Evolutionary conservation across 2,797 vertebrate species (phyloP).

Genomic region (Premnoplex brunnescens): DNA sequence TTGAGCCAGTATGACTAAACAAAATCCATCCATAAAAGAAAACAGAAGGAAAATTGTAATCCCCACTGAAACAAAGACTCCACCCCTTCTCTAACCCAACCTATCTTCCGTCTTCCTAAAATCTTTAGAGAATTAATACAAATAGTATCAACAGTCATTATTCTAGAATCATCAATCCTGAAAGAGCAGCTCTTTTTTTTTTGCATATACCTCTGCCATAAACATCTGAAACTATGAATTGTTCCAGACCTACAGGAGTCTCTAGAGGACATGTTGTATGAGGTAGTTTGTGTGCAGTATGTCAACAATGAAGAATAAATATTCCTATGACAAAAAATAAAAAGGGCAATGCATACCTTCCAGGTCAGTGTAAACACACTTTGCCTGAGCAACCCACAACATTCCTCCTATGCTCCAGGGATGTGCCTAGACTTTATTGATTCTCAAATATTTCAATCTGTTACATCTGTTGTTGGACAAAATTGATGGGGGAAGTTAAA

Average conservation of each 20-base stretch:
- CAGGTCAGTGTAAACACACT: not conserved
- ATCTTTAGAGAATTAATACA: not conserved
- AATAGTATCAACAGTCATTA: not conserved
- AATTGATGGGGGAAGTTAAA: not conserved
- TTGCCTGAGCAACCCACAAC: not conserved
- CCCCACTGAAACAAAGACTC: not conserved
- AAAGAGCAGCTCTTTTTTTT: not conserved
- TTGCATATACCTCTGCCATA: not conserved
- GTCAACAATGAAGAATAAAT: not conserved
- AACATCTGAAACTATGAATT: not conserved
- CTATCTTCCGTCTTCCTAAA: not conserved
- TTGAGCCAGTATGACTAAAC: not conserved
- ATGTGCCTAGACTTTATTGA: not conserved
- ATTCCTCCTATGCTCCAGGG: not conserved
- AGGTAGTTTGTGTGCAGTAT: not conserved
- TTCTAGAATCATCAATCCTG: not conserved
- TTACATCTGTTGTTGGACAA: not conserved
- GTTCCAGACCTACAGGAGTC: not conserved
- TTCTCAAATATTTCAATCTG: not conserved
- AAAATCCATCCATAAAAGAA: not conserved
- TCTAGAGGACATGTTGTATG: not conserved
- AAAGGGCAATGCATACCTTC: not conserved
- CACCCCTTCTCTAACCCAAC: not conserved
- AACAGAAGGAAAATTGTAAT: not conserved
- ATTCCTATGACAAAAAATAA: not conserved